phyloP scores from a whole-genome alignment of 2,888 invertebrate genomes.

The Ferrisia virgata region DNA sequence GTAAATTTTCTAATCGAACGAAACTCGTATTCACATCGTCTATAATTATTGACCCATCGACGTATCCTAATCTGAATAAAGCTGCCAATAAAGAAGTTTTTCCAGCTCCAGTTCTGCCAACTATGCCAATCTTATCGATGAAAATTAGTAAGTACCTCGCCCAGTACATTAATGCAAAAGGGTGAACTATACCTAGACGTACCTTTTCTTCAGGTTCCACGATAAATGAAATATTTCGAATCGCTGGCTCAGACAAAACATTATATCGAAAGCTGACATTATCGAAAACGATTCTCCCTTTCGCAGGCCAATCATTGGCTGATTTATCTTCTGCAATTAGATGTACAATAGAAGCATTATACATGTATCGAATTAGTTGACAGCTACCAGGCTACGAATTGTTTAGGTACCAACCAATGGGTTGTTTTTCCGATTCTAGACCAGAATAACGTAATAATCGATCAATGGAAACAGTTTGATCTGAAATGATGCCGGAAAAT shows the following conservation, averaged over 20 bases:
- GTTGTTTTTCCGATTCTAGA: conserved; percentile 39
- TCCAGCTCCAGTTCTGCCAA: conserved; percentile 67
- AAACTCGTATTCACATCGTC: conserved; percentile 63
- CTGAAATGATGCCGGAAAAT: conserved; percentile 39
- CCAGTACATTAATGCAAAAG: no score
- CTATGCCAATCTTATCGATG: conserved; percentile 67
- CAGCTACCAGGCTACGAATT: no score
- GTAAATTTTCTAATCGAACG: conserved; percentile 62
- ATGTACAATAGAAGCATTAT: no score
- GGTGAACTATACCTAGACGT: no score
- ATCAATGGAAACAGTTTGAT: conserved; percentile 46
- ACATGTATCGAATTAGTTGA: no score
- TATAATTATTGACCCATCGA: conserved; percentile 66
- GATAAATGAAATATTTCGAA: conserved; percentile 66
- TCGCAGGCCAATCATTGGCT: conserved; percentile 62
- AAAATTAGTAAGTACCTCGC: no score
- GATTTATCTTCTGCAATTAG: neutral
- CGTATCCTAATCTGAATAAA: conserved; percentile 66
- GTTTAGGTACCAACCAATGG: neutral
- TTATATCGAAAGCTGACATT: conserved; percentile 70
- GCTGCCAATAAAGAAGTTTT: conserved; percentile 69
- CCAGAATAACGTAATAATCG: conserved; percentile 40
- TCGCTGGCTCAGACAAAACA: conserved; percentile 67
- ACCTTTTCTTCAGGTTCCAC: conserved; percentile 63
- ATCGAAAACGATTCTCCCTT: conserved; percentile 69